These are phyloP conservation scores for Euphydryas editha DNA, from an alignment of 2,888 invertebrate genomes.

Conservation along the genomic window DNA sequence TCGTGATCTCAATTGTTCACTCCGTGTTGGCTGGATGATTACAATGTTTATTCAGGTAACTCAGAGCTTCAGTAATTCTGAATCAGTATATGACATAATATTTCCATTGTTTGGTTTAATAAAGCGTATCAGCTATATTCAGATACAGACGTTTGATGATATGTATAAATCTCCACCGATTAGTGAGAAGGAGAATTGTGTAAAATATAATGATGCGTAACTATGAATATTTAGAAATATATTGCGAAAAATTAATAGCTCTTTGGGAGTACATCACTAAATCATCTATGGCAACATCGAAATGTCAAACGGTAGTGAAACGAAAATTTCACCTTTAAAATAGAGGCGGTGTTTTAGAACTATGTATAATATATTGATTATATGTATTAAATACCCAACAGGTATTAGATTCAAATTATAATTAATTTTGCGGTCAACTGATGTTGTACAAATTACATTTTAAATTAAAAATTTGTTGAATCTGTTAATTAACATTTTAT, in stretches of 20 bases:
- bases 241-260: conserved; percentile 26
- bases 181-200: conserved; percentile 21
- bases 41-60: conserved; percentile 43
- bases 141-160: conserved; percentile 13
- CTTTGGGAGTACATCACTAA: neutral
- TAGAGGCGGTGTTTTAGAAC: neutral
- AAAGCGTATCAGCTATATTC: conserved; percentile 33
- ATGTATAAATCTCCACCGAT: conserved; percentile 17
- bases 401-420: neutral
- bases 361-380: too few relatives aligned
- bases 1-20: conserved; percentile 29
- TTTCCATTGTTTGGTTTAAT: conserved; percentile 40
- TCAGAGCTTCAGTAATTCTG: conserved; percentile 24
- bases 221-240: conserved; percentile 20
- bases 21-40: conserved; percentile 29
- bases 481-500: neutral
- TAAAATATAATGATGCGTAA: conserved; percentile 23
- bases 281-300: conserved; percentile 6
- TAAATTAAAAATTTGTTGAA: conserved; percentile 12
- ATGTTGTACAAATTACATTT: conserved; percentile 16
- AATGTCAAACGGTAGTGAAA: conserved; percentile 16
- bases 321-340: neutral
- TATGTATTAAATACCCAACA: neutral
- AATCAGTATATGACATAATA: conserved; percentile 39
- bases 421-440: conserved; percentile 2